Base-by-base conservation (phyloP, 2,797 vertebrate species). In the Anniella stebbinsi region DNA sequence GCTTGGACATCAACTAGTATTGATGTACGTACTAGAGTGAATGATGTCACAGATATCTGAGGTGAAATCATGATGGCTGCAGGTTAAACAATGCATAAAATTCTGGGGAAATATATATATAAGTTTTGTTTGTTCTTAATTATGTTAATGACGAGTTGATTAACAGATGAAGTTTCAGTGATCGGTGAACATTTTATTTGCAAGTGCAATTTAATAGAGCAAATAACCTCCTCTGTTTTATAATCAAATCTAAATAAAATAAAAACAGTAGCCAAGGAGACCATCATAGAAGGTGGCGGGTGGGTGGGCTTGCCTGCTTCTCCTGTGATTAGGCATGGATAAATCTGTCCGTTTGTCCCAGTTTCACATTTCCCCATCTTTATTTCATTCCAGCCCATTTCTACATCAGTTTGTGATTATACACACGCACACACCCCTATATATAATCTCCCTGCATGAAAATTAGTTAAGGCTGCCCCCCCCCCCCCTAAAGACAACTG, bases 401-500 rank as follows among this genome's bases (percentile, higher is more conserved):
- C 41, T 45, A 8, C 21, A 76, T 76, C 38, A 76, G 23, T 76
- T 76, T 76, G 73, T 41, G 41, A 75, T 18, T 41, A n/a, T n/a
- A n/a, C n/a, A n/a, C n/a, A n/a, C n/a, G n/a, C n/a, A n/a, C n/a
- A n/a, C n/a, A n/a, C n/a, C n/a, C n/a, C n/a, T n/a, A n/a, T n/a
- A n/a, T n/a, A n/a, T n/a, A n/a, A n/a, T 45, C 45, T 63, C 60
- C 60, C n/a, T n/a, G 5, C 60, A 63, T 63, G 18, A 63, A 63
- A 21, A 23, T 23, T 63, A 41, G 54, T 28, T 48, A 81, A 73
- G 11, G 13, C 23, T 75, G 63, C 18, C 25, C 38, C 57, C 80
- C 89, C 91, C 18, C 25, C 38, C 57, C 80, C 89, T 91, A 33
- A 84, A 83, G 80, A 75, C 84, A 94, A 60, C 87, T 81, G 3